A percentile compares a stretch with the other conserved stretches of the same genome.
Evolutionary conservation across 2,888 invertebrate species (phyloP).

Genomic region (Melinaea menophilus): DNA sequence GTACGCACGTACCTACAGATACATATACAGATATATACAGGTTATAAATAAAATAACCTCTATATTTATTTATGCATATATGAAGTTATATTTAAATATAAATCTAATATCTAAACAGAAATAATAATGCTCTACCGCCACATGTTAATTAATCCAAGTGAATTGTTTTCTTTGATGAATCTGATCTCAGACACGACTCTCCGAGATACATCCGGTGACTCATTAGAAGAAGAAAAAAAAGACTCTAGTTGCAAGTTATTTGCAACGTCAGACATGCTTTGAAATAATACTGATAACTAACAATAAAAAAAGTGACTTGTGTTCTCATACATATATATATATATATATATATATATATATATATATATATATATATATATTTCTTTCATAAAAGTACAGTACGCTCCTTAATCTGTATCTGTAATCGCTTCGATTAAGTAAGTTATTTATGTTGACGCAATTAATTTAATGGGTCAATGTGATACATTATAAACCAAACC

Average conservation of each 20-base stretch:
- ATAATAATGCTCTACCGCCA: too few species aligned
- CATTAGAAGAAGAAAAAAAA: not conserved
- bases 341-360: too few species aligned
- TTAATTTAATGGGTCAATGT: constrained; percentile 27
- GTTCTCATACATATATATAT: too few species aligned
- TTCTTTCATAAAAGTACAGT: too few species aligned
- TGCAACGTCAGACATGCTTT: not conserved
- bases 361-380: too few species aligned
- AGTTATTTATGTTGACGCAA: constrained; percentile 12
- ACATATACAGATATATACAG: too few species aligned
- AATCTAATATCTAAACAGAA: too few species aligned
- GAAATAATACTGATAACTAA: not conserved
- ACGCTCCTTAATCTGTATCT: not conserved
- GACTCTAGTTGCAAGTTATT: not conserved
- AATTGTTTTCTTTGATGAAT: not conserved
- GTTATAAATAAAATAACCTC: too few species aligned
- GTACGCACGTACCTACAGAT: not conserved
- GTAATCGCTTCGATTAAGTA: constrained; percentile 2
- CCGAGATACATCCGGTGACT: not conserved
- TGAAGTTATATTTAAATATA: too few species aligned
- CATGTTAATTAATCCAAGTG: constrained; percentile 6
- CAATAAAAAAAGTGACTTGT: not conserved
- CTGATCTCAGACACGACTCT: not conserved
- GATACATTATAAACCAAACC: constrained; percentile 28
- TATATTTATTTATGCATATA: too few species aligned